Evolutionary conservation across 2,797 vertebrate species (phyloP).

Genomic region (Hapalemur alaotrensis): DNA sequence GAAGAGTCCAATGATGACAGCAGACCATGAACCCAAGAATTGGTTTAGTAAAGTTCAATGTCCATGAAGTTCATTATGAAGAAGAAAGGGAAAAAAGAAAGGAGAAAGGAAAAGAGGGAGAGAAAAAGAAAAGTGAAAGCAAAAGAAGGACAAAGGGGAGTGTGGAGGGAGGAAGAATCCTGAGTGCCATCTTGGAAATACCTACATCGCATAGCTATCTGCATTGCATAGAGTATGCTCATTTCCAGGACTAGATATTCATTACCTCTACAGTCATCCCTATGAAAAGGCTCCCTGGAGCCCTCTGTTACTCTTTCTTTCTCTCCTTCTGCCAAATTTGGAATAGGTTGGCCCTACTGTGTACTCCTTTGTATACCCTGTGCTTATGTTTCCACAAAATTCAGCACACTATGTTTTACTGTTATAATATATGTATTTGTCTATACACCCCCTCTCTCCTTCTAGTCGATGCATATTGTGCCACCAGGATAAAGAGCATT

Average conservation of each 20-base stretch:
- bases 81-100: not conserved
- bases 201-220: not conserved
- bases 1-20: not conserved
- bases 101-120: not conserved
- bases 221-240: not conserved
- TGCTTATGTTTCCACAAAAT: not conserved
- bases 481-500: not conserved
- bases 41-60: not conserved
- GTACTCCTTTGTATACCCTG: not conserved
- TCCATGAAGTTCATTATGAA: not conserved
- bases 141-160: not conserved
- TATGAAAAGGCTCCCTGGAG: not conserved
- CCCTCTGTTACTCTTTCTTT: not conserved
- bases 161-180: not conserved
- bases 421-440: not conserved
- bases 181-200: not conserved
- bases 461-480: not conserved
- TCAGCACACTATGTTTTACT: not conserved
- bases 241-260: not conserved
- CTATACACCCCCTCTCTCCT: not conserved
- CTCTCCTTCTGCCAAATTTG: not conserved
- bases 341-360: not conserved
- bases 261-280: not conserved
- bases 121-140: not conserved
- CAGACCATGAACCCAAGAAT: not conserved